Base-by-base conservation (phyloP, 1,140 invertebrate genomes). In the Magallana ariakensis region DNA sequence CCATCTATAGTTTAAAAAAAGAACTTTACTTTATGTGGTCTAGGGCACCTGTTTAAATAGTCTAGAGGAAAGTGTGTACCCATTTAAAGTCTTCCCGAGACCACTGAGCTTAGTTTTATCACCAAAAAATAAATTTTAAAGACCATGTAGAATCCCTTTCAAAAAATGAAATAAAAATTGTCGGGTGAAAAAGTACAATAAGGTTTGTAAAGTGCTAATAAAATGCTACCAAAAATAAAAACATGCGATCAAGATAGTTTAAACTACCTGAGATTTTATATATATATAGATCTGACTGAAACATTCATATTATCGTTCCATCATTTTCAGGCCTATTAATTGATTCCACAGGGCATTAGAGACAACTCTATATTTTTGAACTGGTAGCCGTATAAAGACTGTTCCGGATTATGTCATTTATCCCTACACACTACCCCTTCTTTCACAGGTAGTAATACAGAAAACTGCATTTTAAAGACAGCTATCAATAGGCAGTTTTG, bases 311-410 rank as follows among this genome's bases (percentile, higher is more conserved):
- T 75, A 75, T 75, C 66, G 6, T 9, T 22, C 8, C 13, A 75
- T 75, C 66, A 75, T 75, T 75, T 75, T 75, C 66, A 33, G 66
- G 7, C 22, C 66, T 75, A 26, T 75, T 70, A 33, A 75, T 75
- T 26, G 22, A 46, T 46, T 46, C 33, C 33, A 46, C 33, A 46
- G 33, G 5, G 33, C 33, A 4, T 46, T 46, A 46, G 33, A 46
- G 33, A 46, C 33, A 46, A 46, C 33, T 46, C 33, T 46, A 46
- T 46, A 3, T 4, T 46, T 46, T 46, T 46, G 33, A 46, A 46
- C 33, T 75, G 66, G 22, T 70, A 22, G 62, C 62, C 22, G 33
- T 46, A 46, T 4, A 46, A 46, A 46, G 33, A 46, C 33, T 46
- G n/a, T n/a, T 46, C 2, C 5, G 33, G 33, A 46, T 46, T 46